A percentile compares a stretch with the other conserved stretches of the same genome.
Evolutionary conservation across 1,140 invertebrate genomes (phyloP).

Genomic region (Aphelinus atriplicis): DNA sequence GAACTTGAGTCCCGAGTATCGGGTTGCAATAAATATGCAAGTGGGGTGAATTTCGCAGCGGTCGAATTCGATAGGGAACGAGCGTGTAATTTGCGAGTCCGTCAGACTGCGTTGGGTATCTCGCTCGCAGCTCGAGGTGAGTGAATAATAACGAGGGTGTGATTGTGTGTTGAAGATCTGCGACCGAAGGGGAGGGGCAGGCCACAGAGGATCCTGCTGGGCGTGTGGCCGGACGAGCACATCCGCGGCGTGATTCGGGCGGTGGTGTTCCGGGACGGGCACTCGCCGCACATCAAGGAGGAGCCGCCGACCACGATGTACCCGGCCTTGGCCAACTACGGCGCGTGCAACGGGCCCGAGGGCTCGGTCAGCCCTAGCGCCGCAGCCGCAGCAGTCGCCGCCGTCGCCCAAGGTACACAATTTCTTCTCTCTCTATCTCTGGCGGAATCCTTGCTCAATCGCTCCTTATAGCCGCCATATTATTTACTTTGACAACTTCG

Average conservation of each 20-base stretch:
- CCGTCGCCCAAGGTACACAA: conserved; percentile 72
- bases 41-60: too few species aligned
- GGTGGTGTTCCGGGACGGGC: conserved; percentile 87
- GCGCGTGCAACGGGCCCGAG: conserved; percentile 69
- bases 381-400: conserved; percentile 76
- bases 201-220: conserved; percentile 87
- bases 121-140: too few species aligned
- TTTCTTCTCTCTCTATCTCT: too few species aligned
- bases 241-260: conserved; percentile 89
- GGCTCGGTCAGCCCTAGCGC: conserved; percentile 74
- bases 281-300: conserved; percentile 76
- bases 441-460: too few species aligned
- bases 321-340: conserved; percentile 66
- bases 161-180: conserved; percentile 71
- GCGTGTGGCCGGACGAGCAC: conserved; percentile 92
- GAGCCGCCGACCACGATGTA: conserved; percentile 73
- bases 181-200: conserved; percentile 88
- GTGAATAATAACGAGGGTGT: background rate
- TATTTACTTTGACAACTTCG: too few species aligned
- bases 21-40: too few species aligned
- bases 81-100: too few species aligned
- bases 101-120: too few species aligned
- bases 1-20: too few species aligned
- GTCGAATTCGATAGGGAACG: too few species aligned
- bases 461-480: too few species aligned